Base-by-base conservation (phyloP, 64 coral and sea anemone species). In the Stichodactyla helianthus region DNA sequence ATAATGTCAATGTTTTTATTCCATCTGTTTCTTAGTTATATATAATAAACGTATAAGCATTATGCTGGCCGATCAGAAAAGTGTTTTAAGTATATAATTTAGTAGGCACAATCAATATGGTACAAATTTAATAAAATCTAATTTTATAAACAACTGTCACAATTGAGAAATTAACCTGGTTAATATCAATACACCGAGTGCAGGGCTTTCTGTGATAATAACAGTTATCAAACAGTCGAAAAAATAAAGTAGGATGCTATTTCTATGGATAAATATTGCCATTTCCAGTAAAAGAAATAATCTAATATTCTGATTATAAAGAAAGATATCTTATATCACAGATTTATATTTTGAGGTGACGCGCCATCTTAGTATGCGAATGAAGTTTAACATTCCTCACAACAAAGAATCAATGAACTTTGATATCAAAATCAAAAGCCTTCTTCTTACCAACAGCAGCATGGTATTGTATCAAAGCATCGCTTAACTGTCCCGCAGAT, bases 391-490 rank as follows among this genome's bases (percentile, higher is more conserved):
- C 4, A 74, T 26, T 12, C 68, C 10, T 11, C 4, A 31, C n/a
- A 9, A 74, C 12, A 31, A 74, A 2, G 11, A 74, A 74, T 27
- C n/a, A 27, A 19, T 11, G 4, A 27, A 10, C 1, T 11, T 74
- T 13, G 17, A 31, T 9, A 74, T 74, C 8, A 27, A 28, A 74
- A 74, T 74, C 7, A 74, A 31, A 31, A 9, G 25, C 7, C 27
- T 74, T 85, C 8, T 70, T 91, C 95, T 93, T 65, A 99, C 97
- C 97, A 60, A 99, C 97, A 19, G 97, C 97, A 55, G 97, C 97
- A 83, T 99, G 97, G 87, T 99, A 99, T 88, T 99, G 97, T 18
- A 70, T 60, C 22, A 99, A 79, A 0, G 97, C 97, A 95, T 99
- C 97, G 19, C 83, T 93, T 58, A 99, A 64, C 54, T 99, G 97